Evolutionary conservation across 92 coral and sea anemone genomes (phyloP).

Genomic region (Virgularia gustaviana): DNA sequence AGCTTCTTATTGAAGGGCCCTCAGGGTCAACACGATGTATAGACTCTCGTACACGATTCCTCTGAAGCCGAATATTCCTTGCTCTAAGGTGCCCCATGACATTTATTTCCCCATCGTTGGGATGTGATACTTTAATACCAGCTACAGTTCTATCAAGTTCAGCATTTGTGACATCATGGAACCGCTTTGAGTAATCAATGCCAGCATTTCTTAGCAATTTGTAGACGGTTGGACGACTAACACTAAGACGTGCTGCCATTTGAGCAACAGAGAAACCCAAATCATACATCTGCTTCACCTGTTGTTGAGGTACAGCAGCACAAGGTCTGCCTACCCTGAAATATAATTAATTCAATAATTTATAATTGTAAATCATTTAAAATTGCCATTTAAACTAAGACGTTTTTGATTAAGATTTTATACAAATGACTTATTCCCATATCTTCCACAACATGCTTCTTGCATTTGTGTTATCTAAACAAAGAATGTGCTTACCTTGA

Average conservation of each 20-base stretch:
- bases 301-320: background rate
- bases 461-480: too few species aligned
- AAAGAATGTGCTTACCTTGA: too few species aligned
- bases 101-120: constrained; percentile 26
- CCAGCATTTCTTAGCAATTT: constrained; percentile 1
- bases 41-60: background rate
- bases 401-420: too few species aligned
- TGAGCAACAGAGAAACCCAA: constrained; percentile 18
- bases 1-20: constrained; percentile 9
- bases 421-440: too few species aligned
- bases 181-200: constrained; percentile 6
- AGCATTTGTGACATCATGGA: background rate
- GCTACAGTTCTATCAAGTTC: constrained; percentile 16
- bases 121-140: constrained; percentile 20
- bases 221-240: constrained; percentile 20
- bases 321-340: constrained; percentile 14
- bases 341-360: too few species aligned
- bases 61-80: constrained; percentile 11
- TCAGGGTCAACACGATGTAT: constrained; percentile 20
- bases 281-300: constrained; percentile 19
- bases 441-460: too few species aligned
- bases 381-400: too few species aligned
- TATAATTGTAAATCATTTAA: too few species aligned
- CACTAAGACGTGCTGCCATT: constrained; percentile 18
- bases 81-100: constrained; percentile 17